Conservation (phyloP, 1,140 invertebrate species). For the Drosophila pseudoananassae region DNA sequence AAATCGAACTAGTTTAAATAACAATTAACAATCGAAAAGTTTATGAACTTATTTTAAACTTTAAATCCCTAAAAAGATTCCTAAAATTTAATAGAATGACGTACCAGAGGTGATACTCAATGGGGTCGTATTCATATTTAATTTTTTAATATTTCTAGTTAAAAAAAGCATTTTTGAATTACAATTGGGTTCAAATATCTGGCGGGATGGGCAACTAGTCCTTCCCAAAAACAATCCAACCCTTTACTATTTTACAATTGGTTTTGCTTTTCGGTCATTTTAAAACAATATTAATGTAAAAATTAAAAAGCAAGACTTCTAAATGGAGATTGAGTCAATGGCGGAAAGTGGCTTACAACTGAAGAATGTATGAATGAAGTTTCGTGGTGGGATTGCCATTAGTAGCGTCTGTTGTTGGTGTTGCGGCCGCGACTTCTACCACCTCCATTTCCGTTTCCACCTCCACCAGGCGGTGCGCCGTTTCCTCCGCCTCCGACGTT, state of each 20-base stretch:
- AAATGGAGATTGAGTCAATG: slow-evolving; percentile 17
- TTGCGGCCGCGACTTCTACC: slow-evolving; percentile 66
- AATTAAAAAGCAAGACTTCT: slow-evolving; percentile 25
- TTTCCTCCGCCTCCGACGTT: slow-evolving; percentile 13
- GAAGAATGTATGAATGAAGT: slow-evolving; percentile 30
- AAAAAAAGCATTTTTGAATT: neutral
- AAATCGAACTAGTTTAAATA: too few relatives aligned
- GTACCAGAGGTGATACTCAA: too few relatives aligned
- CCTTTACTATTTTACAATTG: slow-evolving; percentile 16
- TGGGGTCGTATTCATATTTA: too few relatives aligned
- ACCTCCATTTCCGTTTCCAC: slow-evolving; percentile 16
- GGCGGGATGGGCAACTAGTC: neutral
- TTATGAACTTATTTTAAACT: too few relatives aligned
- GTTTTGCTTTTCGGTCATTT: slow-evolving; percentile 22
- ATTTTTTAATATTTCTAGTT: neutral
- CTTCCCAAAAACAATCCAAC: neutral
- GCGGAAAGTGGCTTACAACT: slow-evolving; percentile 12
- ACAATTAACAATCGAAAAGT: too few relatives aligned
- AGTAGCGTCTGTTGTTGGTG: slow-evolving; percentile 72
- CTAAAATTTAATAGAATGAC: too few relatives aligned
- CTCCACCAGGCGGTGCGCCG: slow-evolving; percentile 8
- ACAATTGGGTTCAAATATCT: neutral
- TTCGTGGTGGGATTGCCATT: slow-evolving; percentile 28
- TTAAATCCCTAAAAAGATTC: too few relatives aligned
- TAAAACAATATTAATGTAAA: slow-evolving; percentile 48